These are phyloP conservation scores for Sphaerophoria taeniata DNA, from an alignment of 2,888 invertebrate genomes.

Conservation along the genomic window DNA sequence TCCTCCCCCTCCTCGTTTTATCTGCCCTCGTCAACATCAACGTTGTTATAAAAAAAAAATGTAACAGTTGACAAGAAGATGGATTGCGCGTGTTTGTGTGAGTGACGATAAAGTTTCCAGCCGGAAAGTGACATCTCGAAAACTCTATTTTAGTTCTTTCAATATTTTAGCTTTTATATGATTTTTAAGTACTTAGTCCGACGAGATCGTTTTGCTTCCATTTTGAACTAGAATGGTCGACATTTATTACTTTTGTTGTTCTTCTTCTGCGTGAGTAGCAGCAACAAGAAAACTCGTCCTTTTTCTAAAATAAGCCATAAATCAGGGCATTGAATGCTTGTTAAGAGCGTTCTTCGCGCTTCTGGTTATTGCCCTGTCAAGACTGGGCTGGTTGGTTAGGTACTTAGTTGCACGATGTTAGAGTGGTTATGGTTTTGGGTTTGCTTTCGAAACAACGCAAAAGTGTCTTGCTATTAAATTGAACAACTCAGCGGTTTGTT, in stretches of 20 bases:
- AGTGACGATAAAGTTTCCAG: constrained; percentile 43
- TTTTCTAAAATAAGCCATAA: constrained; percentile 18
- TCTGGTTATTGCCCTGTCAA: constrained; percentile 30
- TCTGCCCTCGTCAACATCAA: not conserved
- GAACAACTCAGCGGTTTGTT: constrained; percentile 60
- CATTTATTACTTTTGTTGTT: constrained; percentile 38
- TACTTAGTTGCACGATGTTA: constrained; percentile 17
- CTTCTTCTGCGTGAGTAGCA: not conserved
- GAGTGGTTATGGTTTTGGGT: constrained; percentile 15
- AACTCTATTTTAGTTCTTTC: constrained; percentile 51
- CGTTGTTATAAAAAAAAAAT: not conserved
- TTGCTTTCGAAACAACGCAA: not conserved
- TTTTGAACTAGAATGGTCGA: constrained; percentile 10
- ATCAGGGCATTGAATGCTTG: constrained; percentile 59
- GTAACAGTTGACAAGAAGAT: constrained; percentile 29
- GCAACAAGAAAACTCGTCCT: not conserved
- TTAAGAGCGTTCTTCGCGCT: not conserved
- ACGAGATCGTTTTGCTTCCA: not conserved
- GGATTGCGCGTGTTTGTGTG: constrained; percentile 49
- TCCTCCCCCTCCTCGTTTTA: not conserved
- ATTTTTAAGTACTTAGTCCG: not conserved
- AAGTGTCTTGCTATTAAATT: constrained; percentile 38
- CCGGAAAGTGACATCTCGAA: constrained; percentile 43
- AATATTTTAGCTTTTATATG: constrained; percentile 16
- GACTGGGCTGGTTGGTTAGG: not conserved